Percentiles rank a stretch among this genome's conserved stretches.
These are phyloP conservation scores for Ochropacha duplaris DNA, from an alignment of 2,888 invertebrate genomes.

Conservation along the genomic window DNA sequence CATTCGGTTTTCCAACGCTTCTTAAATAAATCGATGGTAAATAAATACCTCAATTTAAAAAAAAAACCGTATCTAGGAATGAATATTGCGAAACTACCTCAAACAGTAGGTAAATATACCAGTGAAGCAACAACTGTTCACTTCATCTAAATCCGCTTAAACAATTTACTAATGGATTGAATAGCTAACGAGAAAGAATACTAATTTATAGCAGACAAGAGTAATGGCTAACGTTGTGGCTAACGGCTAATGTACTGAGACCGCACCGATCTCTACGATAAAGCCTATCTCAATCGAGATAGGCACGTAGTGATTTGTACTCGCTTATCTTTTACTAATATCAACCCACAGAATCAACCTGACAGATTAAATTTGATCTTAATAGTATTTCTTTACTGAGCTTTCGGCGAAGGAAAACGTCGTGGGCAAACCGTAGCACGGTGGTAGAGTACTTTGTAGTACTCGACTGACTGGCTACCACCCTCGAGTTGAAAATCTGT, in stretches of 20 bases:
- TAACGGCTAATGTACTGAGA: background rate
- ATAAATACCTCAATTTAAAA: too few relatives aligned
- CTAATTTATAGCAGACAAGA: background rate
- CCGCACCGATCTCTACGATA: background rate
- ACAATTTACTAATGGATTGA: background rate
- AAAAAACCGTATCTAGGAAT: too few relatives aligned
- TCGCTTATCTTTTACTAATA: background rate
- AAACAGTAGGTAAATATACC: background rate
- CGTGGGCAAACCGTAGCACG: too few relatives aligned
- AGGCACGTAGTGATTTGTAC: background rate
- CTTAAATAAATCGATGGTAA: too few relatives aligned
- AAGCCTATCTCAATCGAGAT: background rate
- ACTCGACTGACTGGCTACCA: too few relatives aligned
- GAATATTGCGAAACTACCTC: too few relatives aligned
- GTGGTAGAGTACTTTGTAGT: too few relatives aligned
- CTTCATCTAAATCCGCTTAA: background rate
- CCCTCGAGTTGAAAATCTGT: too few relatives aligned
- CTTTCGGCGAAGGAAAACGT: too few relatives aligned
- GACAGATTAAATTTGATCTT: too few relatives aligned
- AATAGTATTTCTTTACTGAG: too few relatives aligned
- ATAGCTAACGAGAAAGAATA: background rate
- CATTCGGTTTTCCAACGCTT: too few relatives aligned
- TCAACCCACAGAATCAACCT: background rate
- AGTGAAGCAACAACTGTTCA: background rate
- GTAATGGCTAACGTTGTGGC: background rate